Evolutionary conservation across 2,797 vertebrate genomes (phyloP).

Genomic region (Tangara arthus): DNA sequence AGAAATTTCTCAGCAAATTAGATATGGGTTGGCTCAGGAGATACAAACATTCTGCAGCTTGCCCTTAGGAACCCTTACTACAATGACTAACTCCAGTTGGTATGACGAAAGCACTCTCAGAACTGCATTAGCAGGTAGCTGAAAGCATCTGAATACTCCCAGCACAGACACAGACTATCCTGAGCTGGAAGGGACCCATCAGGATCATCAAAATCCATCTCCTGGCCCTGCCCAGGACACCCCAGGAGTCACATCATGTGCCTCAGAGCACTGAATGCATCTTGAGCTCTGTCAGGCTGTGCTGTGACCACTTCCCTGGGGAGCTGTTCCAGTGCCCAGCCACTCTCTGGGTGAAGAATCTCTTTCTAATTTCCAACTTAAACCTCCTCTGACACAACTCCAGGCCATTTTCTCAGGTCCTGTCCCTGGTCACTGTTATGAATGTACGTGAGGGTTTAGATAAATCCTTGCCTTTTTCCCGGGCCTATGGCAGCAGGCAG

Average conservation of each 20-base stretch:
- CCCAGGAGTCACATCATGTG: not conserved
- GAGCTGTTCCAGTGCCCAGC: not conserved
- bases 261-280: accelerated
- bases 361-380: accelerated
- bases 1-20: not conserved
- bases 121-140: not conserved
- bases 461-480: not conserved
- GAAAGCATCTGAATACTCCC: not conserved
- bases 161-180: not conserved
- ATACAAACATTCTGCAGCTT: not conserved
- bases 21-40: not conserved
- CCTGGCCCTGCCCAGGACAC: not conserved
- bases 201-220: accelerated
- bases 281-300: not conserved
- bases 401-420: accelerated
- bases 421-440: accelerated
- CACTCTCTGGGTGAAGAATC: not conserved
- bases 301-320: not conserved
- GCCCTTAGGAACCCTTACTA: not conserved
- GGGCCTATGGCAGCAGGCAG: not conserved
- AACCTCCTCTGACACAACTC: accelerated
- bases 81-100: not conserved
- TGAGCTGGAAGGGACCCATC: not conserved
- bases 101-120: not conserved
- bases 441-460: not conserved